Evolutionary conservation across 2,888 invertebrate genomes (phyloP), one percentile per base, ranked within the genome.

Genomic region (Torymus texanus): DNA sequence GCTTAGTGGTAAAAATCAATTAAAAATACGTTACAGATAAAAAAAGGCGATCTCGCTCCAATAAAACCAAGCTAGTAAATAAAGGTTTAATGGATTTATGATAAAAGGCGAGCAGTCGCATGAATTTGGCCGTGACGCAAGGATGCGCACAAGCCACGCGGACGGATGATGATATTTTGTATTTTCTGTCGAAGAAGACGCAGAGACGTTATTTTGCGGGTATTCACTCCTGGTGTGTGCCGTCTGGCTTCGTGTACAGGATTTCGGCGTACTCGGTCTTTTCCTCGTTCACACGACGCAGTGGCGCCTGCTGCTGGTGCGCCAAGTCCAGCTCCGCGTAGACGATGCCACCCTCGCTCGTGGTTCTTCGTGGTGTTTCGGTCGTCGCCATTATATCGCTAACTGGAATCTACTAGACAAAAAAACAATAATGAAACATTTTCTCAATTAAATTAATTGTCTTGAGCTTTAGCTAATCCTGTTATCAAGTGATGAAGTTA

Each of bases 231-330:
- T 78, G 29, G 2, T 3, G 4, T 2, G 29, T 29, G 2, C 61
- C 88, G 56, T 92, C 92, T 4, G 91, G 89, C 81, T 93, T 93
- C 0, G 93, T 92, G 90, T 96, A 96, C 0, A 96, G 93, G 76
- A 96, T 96, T 89, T 96, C 96, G 0, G 96, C 96, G 89, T 96
- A 96, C 85, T 94, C 94, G 2, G 94, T 94, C 86, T 93, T 93
- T 83, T 94, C 94, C 1, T 94, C 93, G 86, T 91, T 85, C 90
- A 93, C 88, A 13, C 85, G 86, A 59, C 88, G 86, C 0, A 88
- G 86, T 1, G 84, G 66, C 11, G 68, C 81, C n/a, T 87, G 88
- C 68, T 88, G 88, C 24, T 87, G 87, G 59, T 86, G 88, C 18
- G 87, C 87, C 55, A 90, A 83, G 70, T 90, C 90, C 63, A 90